These are phyloP conservation scores for Melieria crassipennis DNA, from an alignment of 2,888 invertebrate genomes.

Conservation along the genomic window DNA sequence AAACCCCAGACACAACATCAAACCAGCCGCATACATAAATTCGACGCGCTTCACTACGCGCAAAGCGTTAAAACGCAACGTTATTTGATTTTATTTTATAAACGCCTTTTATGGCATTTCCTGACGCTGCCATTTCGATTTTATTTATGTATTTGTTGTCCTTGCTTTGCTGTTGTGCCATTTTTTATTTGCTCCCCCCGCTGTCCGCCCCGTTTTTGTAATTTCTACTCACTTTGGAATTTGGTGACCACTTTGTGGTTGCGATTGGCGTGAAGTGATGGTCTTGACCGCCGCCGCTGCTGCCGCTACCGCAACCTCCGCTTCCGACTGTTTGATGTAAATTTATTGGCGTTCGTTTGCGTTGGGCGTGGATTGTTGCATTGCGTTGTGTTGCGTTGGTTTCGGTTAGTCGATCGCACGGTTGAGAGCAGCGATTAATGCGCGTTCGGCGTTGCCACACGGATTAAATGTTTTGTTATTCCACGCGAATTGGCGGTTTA, in stretches of 20 bases:
- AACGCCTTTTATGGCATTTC: not conserved
- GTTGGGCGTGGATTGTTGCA: slow-evolving; percentile 39
- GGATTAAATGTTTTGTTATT: too few relatives aligned
- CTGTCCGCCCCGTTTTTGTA: slow-evolving; percentile 7
- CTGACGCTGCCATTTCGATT: not conserved
- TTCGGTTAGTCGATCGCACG: slow-evolving; percentile 14
- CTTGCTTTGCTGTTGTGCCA: not conserved
- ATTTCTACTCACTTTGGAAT: slow-evolving; percentile 61
- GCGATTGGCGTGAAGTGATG: slow-evolving; percentile 58
- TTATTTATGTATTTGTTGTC: not conserved
- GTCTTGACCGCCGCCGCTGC: slow-evolving; percentile 48
- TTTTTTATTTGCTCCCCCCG: not conserved
- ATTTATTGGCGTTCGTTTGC: slow-evolving; percentile 54
- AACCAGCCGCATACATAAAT: too few relatives aligned
- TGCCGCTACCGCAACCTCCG: slow-evolving; percentile 44
- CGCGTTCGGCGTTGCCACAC: too few relatives aligned
- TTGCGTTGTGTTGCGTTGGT: slow-evolving; percentile 34
- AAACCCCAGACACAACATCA: too few relatives aligned
- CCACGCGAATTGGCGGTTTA: too few relatives aligned
- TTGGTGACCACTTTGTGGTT: slow-evolving; percentile 65
- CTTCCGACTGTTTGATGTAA: slow-evolving; percentile 50
- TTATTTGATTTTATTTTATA: not conserved
- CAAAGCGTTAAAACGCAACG: too few relatives aligned
- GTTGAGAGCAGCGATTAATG: slow-evolving; percentile 6
- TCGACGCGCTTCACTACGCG: too few relatives aligned